A percentile compares a stretch with the other conserved stretches of the same genome.
Evolutionary conservation across 2,888 invertebrate genomes (phyloP).

Genomic region (Agrotis clavis): DNA sequence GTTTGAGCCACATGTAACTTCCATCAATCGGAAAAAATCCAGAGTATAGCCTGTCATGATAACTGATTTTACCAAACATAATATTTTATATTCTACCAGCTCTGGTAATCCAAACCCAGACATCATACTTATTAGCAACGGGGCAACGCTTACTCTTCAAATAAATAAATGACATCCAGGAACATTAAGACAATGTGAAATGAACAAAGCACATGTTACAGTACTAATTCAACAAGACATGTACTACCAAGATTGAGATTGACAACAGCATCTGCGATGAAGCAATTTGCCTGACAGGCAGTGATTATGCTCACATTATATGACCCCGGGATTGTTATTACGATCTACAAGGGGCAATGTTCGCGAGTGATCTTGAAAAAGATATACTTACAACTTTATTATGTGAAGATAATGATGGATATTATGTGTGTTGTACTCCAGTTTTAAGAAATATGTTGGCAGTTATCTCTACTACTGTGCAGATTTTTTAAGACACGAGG

Average conservation of each 20-base stretch:
- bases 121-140: no score
- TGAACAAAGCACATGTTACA: conserved; percentile 30
- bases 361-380: conserved; percentile 31
- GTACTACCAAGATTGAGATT: conserved; percentile 39
- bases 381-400: conserved; percentile 17
- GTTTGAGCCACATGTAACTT: no score
- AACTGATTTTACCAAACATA: no score
- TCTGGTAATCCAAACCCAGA: no score
- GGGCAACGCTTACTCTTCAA: no score
- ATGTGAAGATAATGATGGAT: no score
- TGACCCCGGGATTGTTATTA: conserved; percentile 46
- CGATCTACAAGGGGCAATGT: conserved; percentile 45
- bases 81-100: no score
- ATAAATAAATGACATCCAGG: no score
- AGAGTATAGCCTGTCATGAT: no score
- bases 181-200: conserved; percentile 5
- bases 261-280: conserved; percentile 50
- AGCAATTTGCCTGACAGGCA: conserved; percentile 55
- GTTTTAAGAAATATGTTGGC: neutral
- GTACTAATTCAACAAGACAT: conserved; percentile 27
- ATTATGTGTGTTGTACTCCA: neutral
- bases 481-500: neutral
- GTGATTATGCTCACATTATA: conserved; percentile 45
- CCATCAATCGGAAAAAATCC: no score
- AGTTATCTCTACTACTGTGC: neutral